Conservation (phyloP, 1,140 invertebrate species). For the Pogonomyrmex californicus region DNA sequence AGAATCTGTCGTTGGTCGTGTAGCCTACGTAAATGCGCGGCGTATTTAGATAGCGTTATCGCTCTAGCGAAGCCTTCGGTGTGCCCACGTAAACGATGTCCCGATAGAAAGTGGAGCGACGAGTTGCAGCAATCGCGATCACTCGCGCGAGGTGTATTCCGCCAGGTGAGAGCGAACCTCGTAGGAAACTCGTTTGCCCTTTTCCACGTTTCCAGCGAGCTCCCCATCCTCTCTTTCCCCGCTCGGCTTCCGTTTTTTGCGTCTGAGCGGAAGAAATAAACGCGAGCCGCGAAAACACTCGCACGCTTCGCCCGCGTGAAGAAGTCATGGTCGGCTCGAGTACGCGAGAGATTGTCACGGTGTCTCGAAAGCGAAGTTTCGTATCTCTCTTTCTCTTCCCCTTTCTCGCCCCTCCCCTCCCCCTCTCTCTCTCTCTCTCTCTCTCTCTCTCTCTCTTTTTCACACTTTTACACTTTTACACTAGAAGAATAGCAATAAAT, state of each 20-base stretch:
- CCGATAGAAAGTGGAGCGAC: conserved; percentile 55
- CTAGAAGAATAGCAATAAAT: background rate
- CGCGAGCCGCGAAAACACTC: background rate
- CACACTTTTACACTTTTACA: too few relatives aligned
- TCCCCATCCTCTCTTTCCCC: too few relatives aligned
- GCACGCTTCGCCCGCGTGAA: background rate
- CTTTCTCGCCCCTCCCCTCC: background rate
- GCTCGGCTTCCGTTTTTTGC: conserved; percentile 36
- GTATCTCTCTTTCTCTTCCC: background rate
- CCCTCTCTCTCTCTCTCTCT: background rate
- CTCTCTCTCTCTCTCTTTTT: background rate
- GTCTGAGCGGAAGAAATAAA: background rate
- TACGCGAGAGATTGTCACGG: conserved; percentile 12
- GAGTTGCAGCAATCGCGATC: conserved; percentile 36
- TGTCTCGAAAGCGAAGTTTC: conserved; percentile 1
- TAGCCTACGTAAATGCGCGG: background rate
- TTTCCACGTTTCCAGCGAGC: conserved; percentile 33
- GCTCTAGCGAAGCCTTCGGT: background rate
- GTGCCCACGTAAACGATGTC: conserved; percentile 22
- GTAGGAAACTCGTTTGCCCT: conserved; percentile 50
- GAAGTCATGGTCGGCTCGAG: conserved; percentile 21
- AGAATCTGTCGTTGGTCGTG: background rate
- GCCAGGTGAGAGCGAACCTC: conserved; percentile 46
- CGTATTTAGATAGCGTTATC: conserved; percentile 30
- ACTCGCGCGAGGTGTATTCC: conserved; percentile 32